These are phyloP conservation scores for Erpornis zantholeuca DNA, from an alignment of 2,113 vertebrate genomes.

Conservation along the genomic window DNA sequence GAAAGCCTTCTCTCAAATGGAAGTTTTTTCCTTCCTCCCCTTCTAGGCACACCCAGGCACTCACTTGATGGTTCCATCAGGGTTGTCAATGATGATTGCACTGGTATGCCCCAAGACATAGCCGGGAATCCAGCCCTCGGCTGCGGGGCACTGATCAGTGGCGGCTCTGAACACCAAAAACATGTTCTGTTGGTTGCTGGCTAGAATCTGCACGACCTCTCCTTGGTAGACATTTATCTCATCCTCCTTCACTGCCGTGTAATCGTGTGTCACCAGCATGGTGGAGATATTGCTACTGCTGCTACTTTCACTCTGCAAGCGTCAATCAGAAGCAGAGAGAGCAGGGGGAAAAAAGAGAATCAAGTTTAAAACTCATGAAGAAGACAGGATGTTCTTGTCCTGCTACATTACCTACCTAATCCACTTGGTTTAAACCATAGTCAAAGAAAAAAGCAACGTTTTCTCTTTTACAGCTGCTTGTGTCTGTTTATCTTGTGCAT, in stretches of 20 bases:
- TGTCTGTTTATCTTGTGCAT: background rate
- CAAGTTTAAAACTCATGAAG: background rate
- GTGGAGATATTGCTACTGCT: slow-evolving; percentile 99
- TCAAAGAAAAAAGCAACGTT: background rate
- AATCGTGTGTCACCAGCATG: slow-evolving; percentile 99
- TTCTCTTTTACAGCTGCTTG: background rate
- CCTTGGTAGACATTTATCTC: slow-evolving; percentile 98
- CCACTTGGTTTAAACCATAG: background rate
- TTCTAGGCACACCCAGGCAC: background rate
- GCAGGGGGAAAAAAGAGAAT: background rate
- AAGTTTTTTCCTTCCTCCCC: background rate
- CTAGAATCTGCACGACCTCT: slow-evolving; percentile 98
- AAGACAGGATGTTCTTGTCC: background rate
- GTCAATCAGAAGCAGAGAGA: background rate
- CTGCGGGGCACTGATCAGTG: slow-evolving; percentile 95
- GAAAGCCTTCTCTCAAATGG: background rate
- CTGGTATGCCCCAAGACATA: slow-evolving; percentile 98
- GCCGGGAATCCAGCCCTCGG: slow-evolving; percentile 99
- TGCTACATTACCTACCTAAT: background rate
- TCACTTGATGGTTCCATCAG: slow-evolving; percentile 95
- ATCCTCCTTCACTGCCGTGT: slow-evolving; percentile 99
- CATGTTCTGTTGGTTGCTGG: slow-evolving; percentile 99
- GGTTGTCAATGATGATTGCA: slow-evolving; percentile 86
- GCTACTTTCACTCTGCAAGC: slow-evolving; percentile 97
- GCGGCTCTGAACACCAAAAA: slow-evolving; percentile 99